A percentile compares a stretch with the other conserved stretches of the same genome.
Conservation (phyloP, 2,797 vertebrate genomes). For the Crypturellus tataupa region DNA sequence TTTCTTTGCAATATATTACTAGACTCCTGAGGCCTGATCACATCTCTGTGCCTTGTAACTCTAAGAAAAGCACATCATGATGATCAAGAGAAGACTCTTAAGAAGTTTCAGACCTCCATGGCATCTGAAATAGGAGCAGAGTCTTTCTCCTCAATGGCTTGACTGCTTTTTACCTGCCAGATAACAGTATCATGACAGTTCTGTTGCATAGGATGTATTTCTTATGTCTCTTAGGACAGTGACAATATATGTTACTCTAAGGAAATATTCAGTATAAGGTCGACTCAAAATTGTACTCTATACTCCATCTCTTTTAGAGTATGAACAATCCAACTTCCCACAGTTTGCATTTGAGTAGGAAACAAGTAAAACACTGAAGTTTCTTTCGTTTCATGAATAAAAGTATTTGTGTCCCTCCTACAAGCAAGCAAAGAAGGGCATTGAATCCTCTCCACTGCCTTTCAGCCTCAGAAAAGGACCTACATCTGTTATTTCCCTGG, state of each 20-base stretch:
- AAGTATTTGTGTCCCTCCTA: background rate
- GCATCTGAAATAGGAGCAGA: background rate
- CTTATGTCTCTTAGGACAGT: background rate
- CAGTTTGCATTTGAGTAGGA: background rate
- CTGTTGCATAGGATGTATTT: background rate
- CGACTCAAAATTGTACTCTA: background rate
- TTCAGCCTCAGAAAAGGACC: background rate
- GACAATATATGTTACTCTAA: background rate
- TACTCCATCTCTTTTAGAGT: background rate
- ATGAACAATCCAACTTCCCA: background rate
- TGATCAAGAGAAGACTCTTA: background rate
- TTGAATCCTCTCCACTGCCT: background rate
- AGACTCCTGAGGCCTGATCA: background rate
- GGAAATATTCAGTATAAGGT: background rate
- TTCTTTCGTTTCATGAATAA: background rate
- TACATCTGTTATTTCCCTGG: background rate
- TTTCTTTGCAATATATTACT: background rate
- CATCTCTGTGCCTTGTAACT: background rate
- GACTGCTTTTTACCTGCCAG: background rate
- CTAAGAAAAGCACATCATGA: background rate
- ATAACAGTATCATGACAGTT: background rate
- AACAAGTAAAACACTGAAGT: background rate
- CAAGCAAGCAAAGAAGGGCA: background rate
- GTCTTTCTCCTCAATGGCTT: background rate
- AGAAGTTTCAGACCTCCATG: background rate